A percentile compares a stretch with the other conserved stretches of the same genome.
Conservation (phyloP, 2,888 invertebrate species). For the Megastigmus dorsalis region DNA sequence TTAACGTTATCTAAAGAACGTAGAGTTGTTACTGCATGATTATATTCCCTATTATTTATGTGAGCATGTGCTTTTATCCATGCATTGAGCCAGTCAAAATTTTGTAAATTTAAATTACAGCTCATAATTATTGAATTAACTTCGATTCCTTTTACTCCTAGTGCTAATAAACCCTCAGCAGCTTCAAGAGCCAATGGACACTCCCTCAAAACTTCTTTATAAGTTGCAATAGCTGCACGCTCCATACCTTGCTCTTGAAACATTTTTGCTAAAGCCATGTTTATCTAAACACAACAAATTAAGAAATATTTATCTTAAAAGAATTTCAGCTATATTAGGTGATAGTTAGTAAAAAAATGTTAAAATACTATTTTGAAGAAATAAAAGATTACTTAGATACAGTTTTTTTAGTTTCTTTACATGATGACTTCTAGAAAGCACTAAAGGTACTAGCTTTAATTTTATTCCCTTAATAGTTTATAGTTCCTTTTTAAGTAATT, state of each 20-base stretch:
- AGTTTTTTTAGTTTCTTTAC: too few relatives aligned
- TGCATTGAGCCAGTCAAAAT: constrained; percentile 77
- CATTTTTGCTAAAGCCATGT: constrained; percentile 85
- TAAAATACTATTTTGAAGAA: too few relatives aligned
- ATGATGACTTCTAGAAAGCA: too few relatives aligned
- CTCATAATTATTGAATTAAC: constrained; percentile 83
- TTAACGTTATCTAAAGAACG: constrained; percentile 81
- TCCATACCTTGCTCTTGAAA: constrained; percentile 83
- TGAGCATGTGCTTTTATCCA: constrained; percentile 82
- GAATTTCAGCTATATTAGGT: too few relatives aligned
- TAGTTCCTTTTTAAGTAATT: background rate
- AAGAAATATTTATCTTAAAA: too few relatives aligned
- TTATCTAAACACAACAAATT: constrained; percentile 68
- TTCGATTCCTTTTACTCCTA: constrained; percentile 85
- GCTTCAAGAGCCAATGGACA: constrained; percentile 86
- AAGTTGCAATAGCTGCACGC: constrained; percentile 83
- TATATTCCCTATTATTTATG: constrained; percentile 81
- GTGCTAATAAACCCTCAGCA: constrained; percentile 81
- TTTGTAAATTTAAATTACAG: constrained; percentile 72
- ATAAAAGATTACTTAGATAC: too few relatives aligned
- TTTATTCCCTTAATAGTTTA: too few relatives aligned
- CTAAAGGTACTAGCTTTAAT: too few relatives aligned
- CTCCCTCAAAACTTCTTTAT: constrained; percentile 86
- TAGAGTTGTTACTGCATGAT: constrained; percentile 81
- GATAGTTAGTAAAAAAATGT: too few relatives aligned